Conservation (phyloP, 2,888 invertebrate genomes). For the Lumbricus terrestris region DNA sequence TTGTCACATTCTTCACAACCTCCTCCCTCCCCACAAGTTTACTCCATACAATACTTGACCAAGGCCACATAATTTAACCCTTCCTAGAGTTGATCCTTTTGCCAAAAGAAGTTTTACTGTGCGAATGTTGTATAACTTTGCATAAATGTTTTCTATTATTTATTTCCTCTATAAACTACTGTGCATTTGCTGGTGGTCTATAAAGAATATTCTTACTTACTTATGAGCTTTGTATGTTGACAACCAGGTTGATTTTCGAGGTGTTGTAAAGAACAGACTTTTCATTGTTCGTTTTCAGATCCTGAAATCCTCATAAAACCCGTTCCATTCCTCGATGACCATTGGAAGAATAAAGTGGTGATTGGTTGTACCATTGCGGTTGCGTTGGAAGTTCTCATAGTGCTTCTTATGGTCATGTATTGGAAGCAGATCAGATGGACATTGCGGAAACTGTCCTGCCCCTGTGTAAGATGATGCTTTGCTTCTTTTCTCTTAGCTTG, state of each 20-base stretch:
- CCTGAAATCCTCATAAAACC: conserved; percentile 12
- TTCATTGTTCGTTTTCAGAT: not conserved
- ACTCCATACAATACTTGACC: too few relatives aligned
- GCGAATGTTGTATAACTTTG: too few relatives aligned
- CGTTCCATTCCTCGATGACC: conserved; percentile 23
- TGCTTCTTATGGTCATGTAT: conserved; percentile 38
- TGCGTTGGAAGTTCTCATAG: conserved; percentile 36
- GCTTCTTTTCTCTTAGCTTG: not conserved
- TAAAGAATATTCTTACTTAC: not conserved
- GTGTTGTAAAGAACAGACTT: not conserved
- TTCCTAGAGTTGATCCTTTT: too few relatives aligned
- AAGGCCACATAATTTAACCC: too few relatives aligned
- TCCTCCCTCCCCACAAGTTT: too few relatives aligned
- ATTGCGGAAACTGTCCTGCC: conserved; percentile 37
- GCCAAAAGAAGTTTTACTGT: too few relatives aligned
- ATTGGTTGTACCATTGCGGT: conserved; percentile 38
- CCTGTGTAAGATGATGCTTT: conserved; percentile 34
- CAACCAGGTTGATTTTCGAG: not conserved
- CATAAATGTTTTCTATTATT: too few relatives aligned
- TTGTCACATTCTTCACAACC: too few relatives aligned
- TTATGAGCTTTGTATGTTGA: not conserved
- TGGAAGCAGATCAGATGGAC: conserved; percentile 39
- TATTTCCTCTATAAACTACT: too few relatives aligned
- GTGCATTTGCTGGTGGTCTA: too few relatives aligned
- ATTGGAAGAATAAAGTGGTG: conserved; percentile 36